Base-by-base conservation (phyloP, 1,140 invertebrate species). In the Drosophila ambigua region DNA sequence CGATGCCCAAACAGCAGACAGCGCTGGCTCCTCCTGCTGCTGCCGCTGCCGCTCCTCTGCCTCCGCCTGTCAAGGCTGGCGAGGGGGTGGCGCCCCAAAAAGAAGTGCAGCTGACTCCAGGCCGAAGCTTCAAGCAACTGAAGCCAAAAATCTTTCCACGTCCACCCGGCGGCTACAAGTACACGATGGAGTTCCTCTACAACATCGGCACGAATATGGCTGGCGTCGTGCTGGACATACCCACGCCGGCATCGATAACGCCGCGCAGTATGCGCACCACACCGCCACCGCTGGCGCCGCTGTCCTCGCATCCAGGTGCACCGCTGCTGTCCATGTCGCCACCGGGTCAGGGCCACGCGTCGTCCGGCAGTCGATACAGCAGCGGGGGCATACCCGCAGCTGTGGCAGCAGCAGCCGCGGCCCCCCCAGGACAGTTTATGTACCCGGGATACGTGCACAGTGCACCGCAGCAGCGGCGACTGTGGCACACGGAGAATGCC, bases 91-190 rank as follows among this genome's bases (percentile, higher is more conserved):
- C 72, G 63, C 72, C 23, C 23, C 23, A 24, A 4, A 24, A 59
- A 46, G 20, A 31, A 15, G 11, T 46, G 50, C 35, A 41, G 0
- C 53, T 49, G 11, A 31, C 45, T n/a, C 52, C 49, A 8, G 41
- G 20, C 44, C 48, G 20, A 48, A 58, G 13, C 4, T 39, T 39
- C 11, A 39, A 39, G 35, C 5, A 28, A 6, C 26, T 7, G 26
- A 28, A 7, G 26, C 4, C 35, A 5, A 13, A 69, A 20, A 69
- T 61, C 0, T 73, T 64, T 26, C 83, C 83, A 24, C 61, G 83
- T n/a, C 83, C 83, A 2, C 72, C 79, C 13, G 83, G 83, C 16
- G 83, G 83, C 55, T 88, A 88, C 65, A 88, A 77, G 46, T 88
- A 88, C 61, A 77, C 83, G 5, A 79, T 88, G 65, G 79, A 82